Evolutionary conservation across 1,140 invertebrate species (phyloP), one percentile per base, ranked within the genome.

Genomic region (Bombus vancouverensis): DNA sequence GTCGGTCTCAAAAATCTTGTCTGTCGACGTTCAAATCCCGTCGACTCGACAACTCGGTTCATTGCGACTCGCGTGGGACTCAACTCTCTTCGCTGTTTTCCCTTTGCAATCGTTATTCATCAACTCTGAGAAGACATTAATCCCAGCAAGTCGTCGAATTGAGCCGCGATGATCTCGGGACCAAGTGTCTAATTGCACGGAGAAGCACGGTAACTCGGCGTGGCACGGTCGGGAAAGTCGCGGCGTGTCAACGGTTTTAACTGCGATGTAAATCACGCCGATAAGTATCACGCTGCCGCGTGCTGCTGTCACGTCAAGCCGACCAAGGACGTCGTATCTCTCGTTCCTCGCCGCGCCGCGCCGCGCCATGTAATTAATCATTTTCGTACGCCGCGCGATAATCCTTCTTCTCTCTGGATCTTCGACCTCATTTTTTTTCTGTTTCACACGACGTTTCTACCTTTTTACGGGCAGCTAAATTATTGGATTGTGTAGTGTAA

Each of bases 181-280:
- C 37, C 75, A 72, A 72, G 47, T 65, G 80, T 47, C 84, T 76
- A 87, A 91, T 86, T 86, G 85, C 83, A 15, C 42, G 72, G 76
- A 87, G 57, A 83, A 77, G 42, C 68, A 22, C 37, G 34, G 75
- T 81, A 81, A 87, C 76, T 75, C 47, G 68, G 73, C 68, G 71
- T 57, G 75, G 25, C 68, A 32, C 39, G 62, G 76, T 72, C 72
- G 66, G 72, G 62, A 72, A 82, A 83, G 76, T 89, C 75, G 78
- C 70, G 87, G 82, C 87, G 80, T 79, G 88, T 90, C 90, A 90
- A 91, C 88, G 72, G 81, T 92, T 91, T 90, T 88, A 88, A 92
- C 90, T 83, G 85, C 83, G 82, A 89, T 91, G 90, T 93, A 93
- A 93, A 93, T 94, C 90, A 91, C 85, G 47, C 70, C 72, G 92